Conservation (phyloP, 1,140 invertebrate genomes). For the Melanaphis sacchari region DNA sequence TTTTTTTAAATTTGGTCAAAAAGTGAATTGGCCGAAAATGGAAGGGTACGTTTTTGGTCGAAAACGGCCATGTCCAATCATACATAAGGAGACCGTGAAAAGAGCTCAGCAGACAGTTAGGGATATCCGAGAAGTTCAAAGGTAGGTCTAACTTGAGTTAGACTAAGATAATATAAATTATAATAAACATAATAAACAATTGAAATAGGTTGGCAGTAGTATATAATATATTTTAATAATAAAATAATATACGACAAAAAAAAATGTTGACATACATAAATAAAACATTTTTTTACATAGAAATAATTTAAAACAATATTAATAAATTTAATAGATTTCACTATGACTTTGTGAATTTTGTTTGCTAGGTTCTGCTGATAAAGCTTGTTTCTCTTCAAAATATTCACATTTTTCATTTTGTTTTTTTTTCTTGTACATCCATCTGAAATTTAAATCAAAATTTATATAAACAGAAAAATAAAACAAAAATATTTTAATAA, state of each 20-base stretch:
- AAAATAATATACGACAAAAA: not conserved
- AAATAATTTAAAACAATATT: not conserved
- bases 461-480: not conserved
- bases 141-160: too few relatives aligned
- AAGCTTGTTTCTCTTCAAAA: not conserved
- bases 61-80: too few relatives aligned
- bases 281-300: not conserved
- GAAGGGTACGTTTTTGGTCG: too few relatives aligned
- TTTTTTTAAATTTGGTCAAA: too few relatives aligned
- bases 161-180: not conserved
- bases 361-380: not conserved
- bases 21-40: too few relatives aligned
- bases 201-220: not conserved
- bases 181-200: not conserved
- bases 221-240: not conserved
- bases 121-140: too few relatives aligned
- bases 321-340: not conserved
- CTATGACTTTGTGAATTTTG: not conserved
- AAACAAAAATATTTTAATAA: not conserved
- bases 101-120: too few relatives aligned
- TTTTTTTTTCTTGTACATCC: not conserved
- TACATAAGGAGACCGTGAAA: too few relatives aligned
- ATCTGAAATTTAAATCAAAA: not conserved
- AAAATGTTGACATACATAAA: not conserved
- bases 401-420: not conserved